phyloP scores from a whole-genome alignment of 2,888 invertebrate species.

The Axea sp. region DNA sequence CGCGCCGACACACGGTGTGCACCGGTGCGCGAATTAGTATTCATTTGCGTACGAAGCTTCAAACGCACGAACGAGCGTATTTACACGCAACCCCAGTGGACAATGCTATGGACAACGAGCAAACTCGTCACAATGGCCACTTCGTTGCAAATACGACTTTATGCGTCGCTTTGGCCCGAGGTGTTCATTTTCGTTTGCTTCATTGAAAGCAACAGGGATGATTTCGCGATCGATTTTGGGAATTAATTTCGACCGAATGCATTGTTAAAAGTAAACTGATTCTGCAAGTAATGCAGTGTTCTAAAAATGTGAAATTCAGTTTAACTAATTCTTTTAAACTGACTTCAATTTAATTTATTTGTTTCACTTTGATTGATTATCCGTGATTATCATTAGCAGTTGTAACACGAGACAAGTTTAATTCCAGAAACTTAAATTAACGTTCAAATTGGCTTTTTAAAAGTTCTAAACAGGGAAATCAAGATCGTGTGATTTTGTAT shows the following conservation, averaged over 20 bases:
- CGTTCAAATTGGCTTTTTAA: too few species aligned
- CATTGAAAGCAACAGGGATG: constrained; percentile 19
- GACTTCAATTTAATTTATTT: too few species aligned
- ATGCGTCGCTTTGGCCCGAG: constrained; percentile 58
- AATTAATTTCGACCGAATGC: constrained; percentile 1
- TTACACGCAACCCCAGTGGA: constrained; percentile 64
- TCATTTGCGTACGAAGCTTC: constrained; percentile 67
- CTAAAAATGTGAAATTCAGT: too few species aligned
- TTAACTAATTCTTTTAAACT: too few species aligned
- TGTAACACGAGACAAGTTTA: too few species aligned
- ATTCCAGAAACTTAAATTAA: too few species aligned
- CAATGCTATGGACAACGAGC: constrained; percentile 63
- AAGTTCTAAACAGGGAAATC: too few species aligned
- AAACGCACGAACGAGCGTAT: constrained; percentile 65
- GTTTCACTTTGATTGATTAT: too few species aligned
- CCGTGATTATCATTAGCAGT: too few species aligned
- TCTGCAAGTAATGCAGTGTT: too few species aligned
- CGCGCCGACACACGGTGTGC: constrained; percentile 26
- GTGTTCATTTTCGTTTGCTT: constrained; percentile 61
- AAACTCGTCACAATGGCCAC: constrained; percentile 59
- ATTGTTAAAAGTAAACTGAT: too few species aligned
- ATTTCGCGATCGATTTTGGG: constrained; percentile 2
- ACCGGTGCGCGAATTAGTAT: constrained; percentile 66
- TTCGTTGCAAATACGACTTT: constrained; percentile 62
- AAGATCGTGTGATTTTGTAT: too few species aligned